These are phyloP conservation scores for Lepidurus arcticus DNA, from an alignment of 1,140 invertebrate species.

Conservation along the genomic window DNA sequence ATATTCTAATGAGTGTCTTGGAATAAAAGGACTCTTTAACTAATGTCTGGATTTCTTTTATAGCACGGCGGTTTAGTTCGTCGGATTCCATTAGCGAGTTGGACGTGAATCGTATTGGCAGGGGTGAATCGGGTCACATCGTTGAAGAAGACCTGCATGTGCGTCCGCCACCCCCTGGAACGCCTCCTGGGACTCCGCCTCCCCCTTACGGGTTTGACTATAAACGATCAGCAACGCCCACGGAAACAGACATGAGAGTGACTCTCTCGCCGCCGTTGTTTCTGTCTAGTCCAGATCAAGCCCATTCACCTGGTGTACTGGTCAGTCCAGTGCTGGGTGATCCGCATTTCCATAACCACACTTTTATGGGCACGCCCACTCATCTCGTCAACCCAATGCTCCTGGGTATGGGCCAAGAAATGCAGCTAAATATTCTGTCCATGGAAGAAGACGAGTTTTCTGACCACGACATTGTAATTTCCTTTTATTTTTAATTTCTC, in stretches of 20 bases:
- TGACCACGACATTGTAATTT: slow-evolving; percentile 65
- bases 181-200: slow-evolving; percentile 77
- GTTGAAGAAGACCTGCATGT: slow-evolving; percentile 45
- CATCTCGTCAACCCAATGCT: slow-evolving; percentile 33
- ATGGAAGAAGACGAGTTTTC: slow-evolving; percentile 93
- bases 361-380: slow-evolving; percentile 21
- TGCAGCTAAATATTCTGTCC: slow-evolving; percentile 74
- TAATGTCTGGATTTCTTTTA: slow-evolving; percentile 29
- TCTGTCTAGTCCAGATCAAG: neutral
- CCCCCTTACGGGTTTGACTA: slow-evolving; percentile 63
- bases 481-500: slow-evolving; percentile 30
- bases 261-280: slow-evolving; percentile 24
- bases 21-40: too few relatives aligned
- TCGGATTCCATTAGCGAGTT: slow-evolving; percentile 59
- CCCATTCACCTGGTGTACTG: slow-evolving; percentile 5
- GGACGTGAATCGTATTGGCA: slow-evolving; percentile 38
- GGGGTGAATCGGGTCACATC: slow-evolving; percentile 40
- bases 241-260: slow-evolving; percentile 22
- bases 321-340: slow-evolving; percentile 13
- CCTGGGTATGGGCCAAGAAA: slow-evolving; percentile 40
- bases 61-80: slow-evolving; percentile 50
- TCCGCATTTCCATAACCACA: slow-evolving; percentile 14
- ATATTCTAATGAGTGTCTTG: too few relatives aligned
- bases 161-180: slow-evolving; percentile 49
- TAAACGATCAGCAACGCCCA: slow-evolving; percentile 31